phyloP scores from a whole-genome alignment of 2,888 invertebrate genomes.

The Pardosa pseudoannulata region DNA sequence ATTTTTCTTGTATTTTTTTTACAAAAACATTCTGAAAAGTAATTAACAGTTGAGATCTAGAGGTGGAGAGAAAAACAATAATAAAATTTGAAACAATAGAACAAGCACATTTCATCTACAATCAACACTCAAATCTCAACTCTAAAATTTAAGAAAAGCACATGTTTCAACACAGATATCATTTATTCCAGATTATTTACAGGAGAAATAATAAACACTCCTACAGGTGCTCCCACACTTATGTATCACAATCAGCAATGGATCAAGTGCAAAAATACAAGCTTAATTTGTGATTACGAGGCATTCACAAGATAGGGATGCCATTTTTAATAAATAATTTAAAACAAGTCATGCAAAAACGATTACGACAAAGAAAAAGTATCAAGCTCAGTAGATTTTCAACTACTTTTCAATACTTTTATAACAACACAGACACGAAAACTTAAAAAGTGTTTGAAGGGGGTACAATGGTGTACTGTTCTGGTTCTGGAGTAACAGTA shows the following conservation, averaged over 20 bases:
- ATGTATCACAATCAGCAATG: not conserved
- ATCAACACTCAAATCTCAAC: not conserved
- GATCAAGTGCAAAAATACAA: slow-evolving; percentile 7
- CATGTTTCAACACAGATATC: not conserved
- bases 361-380: no score
- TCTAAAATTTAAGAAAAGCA: not conserved
- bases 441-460: no score
- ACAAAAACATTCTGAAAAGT: slow-evolving; percentile 12
- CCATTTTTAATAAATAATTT: no score
- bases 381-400: no score
- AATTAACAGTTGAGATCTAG: not conserved
- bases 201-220: not conserved
- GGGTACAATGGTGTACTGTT: no score
- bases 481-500: no score
- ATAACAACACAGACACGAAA: no score
- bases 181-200: slow-evolving; percentile 10
- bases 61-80: not conserved
- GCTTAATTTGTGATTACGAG: not conserved
- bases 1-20: not conserved
- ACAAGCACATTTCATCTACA: not conserved
- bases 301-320: no score
- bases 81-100: not conserved
- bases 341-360: no score
- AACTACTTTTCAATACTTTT: no score
- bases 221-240: not conserved